Evolutionary conservation across 2,797 vertebrate species (phyloP), one percentile per base, ranked within the genome.

Genomic region (Macrochelys suwanniensis): DNA sequence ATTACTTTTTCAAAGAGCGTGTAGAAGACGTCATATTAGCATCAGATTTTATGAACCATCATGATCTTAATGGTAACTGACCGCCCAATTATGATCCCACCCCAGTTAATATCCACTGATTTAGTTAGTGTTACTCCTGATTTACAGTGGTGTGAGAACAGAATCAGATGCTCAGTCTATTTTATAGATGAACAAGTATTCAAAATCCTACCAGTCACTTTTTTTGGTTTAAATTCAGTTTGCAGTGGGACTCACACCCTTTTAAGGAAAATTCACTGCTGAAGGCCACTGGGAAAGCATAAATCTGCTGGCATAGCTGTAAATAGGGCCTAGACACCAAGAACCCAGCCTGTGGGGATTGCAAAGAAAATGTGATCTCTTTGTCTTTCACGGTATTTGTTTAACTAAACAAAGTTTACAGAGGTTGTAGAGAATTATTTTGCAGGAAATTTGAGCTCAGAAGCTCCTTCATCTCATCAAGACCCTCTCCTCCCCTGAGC

Each of bases 381-480:
- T 85, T 86, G 80, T 92, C 61, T 21, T 13, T 77, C 42, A 87
- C 25, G 45, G 26, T 13, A 47, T 79, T 68, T 84, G 53, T 68
- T 93, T 92, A 88, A 49, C 71, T 94, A 94, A 95, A 90, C 61
- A 96, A 96, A 92, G 28, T 31, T 87, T 87, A 89, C 37, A 26
- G 53, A 92, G 50, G 6, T 42, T 91, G 56, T 61, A 84, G 95
- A 85, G 94, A 45, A 93, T 80, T 85, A 61, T 91, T 94, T 94
- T 89, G 59, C 47, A 89, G 96, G 89, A 91, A 96, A 92, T 90
- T 0, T 91, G 71, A 94, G 13, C 37, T 95, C 77, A 42, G 59
- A 61, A 79, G 28, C 45, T 54, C 81, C 79, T 94, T 92, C 80
- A 74, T 84, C 42, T 91, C 89, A 90, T 81, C 74, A 57, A 80